Base-by-base conservation (phyloP, 2,113 vertebrate genomes). In the Sprattus sprattus region DNA sequence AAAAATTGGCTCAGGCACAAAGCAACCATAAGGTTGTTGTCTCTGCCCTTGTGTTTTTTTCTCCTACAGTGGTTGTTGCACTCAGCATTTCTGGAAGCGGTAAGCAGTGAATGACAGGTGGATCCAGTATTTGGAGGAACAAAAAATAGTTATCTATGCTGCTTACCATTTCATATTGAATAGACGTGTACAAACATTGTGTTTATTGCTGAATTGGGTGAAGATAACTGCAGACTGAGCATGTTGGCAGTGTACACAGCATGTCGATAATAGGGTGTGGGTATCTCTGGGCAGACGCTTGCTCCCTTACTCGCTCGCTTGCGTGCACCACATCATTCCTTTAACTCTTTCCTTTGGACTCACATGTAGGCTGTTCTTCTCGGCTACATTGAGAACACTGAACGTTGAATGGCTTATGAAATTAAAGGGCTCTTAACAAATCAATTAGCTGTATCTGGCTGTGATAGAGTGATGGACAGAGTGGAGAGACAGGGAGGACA, bases 391-490 rank as follows among this genome's bases (percentile, higher is more conserved):
- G 71, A 39, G 10, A 32, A 78, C 28, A 32, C 25, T 13, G 71
- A 32, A 78, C 13, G 13, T 39, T 13, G 71, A 78, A 5, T 39
- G 71, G 28, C 71, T 39, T 60, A 87, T 85, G 87, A 82, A 83
- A 89, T 83, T 1, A 71, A 88, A 88, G 47, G 46, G 89, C 85
- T 91, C 89, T 92, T 90, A 91, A 92, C 86, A 90, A 92, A 92
- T 94, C 91, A 94, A 93, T 94, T 93, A 93, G 87, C 80, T 39
- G 82, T 83, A 86, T 91, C 89, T 91, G 80, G 50, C 54, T 88
- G 87, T 92, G 91, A 92, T 92, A 86, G 64, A 86, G 57, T 89
- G 88, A 88, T 85, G 57, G 89, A 87, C 89, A 64, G 44, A 52
- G 83, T 87, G 85, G 84, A 82, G 88, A 84, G 85, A 87, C 82